These are phyloP conservation scores for Diglossa cyanea DNA, from an alignment of 2,797 vertebrate species.

Conservation along the genomic window DNA sequence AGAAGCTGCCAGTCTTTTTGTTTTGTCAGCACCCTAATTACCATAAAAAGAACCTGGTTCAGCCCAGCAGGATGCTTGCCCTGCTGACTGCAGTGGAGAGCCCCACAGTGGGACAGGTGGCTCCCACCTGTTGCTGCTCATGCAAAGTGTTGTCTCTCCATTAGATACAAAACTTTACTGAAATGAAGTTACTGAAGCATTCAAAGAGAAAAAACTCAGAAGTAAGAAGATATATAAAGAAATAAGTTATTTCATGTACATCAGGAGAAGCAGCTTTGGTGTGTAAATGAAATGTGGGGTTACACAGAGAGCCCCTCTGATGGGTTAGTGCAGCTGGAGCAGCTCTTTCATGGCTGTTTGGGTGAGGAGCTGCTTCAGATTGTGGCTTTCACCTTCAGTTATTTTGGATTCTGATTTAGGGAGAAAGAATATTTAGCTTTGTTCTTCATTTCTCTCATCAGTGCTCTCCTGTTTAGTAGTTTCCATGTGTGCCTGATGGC, in stretches of 20 bases:
- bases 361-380: neutral
- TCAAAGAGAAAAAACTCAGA: neutral
- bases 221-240: neutral
- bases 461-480: neutral
- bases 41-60: neutral
- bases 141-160: neutral
- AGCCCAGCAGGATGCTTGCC: neutral
- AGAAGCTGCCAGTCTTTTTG: neutral
- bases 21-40: neutral
- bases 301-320: neutral
- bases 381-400: neutral
- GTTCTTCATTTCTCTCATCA: neutral
- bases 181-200: neutral
- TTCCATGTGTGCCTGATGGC: neutral
- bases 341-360: neutral
- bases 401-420: neutral
- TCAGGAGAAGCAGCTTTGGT: neutral
- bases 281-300: neutral
- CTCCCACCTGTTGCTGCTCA: neutral
- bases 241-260: neutral
- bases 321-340: neutral
- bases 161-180: neutral
- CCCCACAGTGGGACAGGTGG: neutral
- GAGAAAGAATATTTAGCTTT: neutral
- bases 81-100: neutral